Percentiles rank a stretch among this genome's conserved stretches.
phyloP scores from a whole-genome alignment of 2,113 vertebrate species.

The Campylomormyrus tamandua region DNA sequence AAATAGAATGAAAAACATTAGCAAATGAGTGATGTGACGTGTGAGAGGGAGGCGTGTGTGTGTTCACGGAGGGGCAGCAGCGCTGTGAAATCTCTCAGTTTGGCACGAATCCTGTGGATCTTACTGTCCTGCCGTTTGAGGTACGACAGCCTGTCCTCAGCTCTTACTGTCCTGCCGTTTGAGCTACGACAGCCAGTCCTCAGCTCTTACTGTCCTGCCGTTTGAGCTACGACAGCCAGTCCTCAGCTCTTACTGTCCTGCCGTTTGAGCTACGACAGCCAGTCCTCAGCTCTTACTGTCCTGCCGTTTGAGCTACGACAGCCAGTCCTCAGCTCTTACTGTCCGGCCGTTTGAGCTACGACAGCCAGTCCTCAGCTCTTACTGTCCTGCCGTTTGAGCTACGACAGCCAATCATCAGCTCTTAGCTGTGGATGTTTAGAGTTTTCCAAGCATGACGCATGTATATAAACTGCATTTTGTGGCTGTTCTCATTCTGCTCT shows the following conservation, averaged over 20 bases:
- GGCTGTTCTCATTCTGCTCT: not conserved
- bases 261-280: not conserved
- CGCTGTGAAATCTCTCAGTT: too few species aligned
- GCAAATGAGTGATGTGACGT: not conserved
- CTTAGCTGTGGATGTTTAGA: not conserved
- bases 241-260: not conserved
- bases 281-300: not conserved
- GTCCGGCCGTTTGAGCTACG: not conserved
- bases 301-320: not conserved
- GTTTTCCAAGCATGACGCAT: not conserved
- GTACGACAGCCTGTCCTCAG: not conserved
- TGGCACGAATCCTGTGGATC: not conserved
- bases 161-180: not conserved
- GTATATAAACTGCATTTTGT: not conserved
- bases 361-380: not conserved
- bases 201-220: not conserved
- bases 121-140: not conserved
- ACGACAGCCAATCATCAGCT: not conserved
- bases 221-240: not conserved
- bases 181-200: not conserved
- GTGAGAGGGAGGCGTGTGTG: not conserved
- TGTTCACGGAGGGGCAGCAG: not conserved
- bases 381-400: not conserved
- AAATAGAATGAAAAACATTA: not conserved
- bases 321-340: not conserved